Base-by-base conservation (phyloP, 1,140 invertebrate genomes). In the Bombus fervidus region DNA sequence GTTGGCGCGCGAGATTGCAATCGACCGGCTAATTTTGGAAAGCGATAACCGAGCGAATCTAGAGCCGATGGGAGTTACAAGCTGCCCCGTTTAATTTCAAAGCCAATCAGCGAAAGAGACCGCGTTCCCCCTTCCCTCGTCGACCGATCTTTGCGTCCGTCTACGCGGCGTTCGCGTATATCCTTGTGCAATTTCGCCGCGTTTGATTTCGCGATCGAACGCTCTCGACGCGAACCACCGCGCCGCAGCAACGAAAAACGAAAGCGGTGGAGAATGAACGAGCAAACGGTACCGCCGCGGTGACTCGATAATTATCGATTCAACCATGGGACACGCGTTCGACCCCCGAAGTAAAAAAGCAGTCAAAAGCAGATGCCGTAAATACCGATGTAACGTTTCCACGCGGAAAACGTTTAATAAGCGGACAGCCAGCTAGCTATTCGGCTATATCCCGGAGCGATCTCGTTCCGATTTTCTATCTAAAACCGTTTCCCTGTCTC, bases 21-120 rank as follows among this genome's bases (percentile, higher is more conserved):
- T 89, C 88, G 87, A 73, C 34, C 73, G 66, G 72, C 84, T 89
- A 90, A 90, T 90, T 90, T 87, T 89, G 76, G 87, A 87, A 84
- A 90, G 84, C 89, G 88, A 87, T 89, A 89, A 90, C 85, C 66
- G 59, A 84, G 81, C 43, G 73, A 41, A 62, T 15, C 34, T 57
- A 28, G 66, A 68, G 73, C 80, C 85, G 86, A 88, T 85, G 64
- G 84, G 77, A 85, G 87, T 85, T 85, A 81, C 76, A 75, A 66
- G 69, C 80, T 76, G 64, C 47, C 72, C 73, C 72, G 87, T 90
- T 90, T 90, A 89, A 90, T 89, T 90, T 87, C 81, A 53, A 57
- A 89, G 47, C 88, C 88, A 89, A 89, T 90, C 87, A 84, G 77
- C 89, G 88, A 74, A 87, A 90, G 85, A 81, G 87, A 85, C 77